phyloP scores from a whole-genome alignment of 2,797 vertebrate species.

The Lophotriccus pileatus region DNA sequence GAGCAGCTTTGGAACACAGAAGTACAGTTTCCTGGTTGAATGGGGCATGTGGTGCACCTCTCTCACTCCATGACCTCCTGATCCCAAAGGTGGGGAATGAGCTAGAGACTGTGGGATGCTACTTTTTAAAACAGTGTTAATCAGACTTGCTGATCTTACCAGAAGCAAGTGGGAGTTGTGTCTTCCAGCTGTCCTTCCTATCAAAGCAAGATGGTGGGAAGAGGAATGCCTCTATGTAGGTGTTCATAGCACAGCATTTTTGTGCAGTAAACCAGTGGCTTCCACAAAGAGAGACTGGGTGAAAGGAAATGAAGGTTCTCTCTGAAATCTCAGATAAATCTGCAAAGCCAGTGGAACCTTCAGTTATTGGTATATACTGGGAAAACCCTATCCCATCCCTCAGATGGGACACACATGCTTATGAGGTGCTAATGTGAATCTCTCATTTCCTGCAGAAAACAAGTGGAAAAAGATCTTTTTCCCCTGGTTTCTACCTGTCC shows the following conservation, averaged over 20 bases:
- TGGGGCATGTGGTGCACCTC: rapidly evolving
- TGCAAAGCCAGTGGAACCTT: not conserved
- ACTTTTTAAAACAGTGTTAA: not conserved
- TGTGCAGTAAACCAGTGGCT: not conserved
- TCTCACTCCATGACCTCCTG: not conserved
- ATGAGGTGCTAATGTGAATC: not conserved
- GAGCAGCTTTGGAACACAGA: not conserved
- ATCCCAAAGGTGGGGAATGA: not conserved
- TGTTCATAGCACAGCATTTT: not conserved
- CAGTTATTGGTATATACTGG: not conserved
- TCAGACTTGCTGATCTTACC: not conserved
- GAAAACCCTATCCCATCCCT: not conserved
- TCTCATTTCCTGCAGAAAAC: not conserved
- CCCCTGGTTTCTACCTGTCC: rapidly evolving
- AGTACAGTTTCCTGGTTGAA: rapidly evolving
- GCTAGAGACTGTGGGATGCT: not conserved
- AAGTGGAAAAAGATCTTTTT: not conserved
- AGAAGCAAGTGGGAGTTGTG: not conserved
- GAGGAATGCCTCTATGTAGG: not conserved
- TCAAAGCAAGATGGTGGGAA: not conserved
- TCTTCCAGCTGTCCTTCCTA: not conserved
- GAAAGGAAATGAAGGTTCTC: not conserved
- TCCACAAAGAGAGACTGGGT: not conserved
- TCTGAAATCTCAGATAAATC: not conserved
- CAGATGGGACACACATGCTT: not conserved